These are phyloP conservation scores for Carduelis carduelis DNA, from an alignment of 2,797 vertebrate genomes.

Conservation along the genomic window DNA sequence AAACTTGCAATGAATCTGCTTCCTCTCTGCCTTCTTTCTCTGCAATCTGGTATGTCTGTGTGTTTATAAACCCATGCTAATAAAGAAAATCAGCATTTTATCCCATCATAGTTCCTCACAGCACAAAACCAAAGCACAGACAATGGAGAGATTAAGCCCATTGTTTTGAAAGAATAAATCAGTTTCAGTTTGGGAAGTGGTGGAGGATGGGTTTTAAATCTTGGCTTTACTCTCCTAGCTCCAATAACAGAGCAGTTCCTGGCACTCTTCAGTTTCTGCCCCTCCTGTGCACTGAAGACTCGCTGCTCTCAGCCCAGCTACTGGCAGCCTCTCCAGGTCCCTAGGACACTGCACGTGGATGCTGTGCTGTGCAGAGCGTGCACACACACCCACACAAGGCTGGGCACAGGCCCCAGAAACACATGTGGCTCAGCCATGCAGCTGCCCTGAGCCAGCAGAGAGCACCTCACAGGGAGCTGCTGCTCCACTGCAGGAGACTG, in stretches of 20 bases:
- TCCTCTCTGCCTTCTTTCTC: background rate
- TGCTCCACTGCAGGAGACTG: background rate
- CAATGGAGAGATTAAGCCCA: background rate
- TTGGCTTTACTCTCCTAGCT: background rate
- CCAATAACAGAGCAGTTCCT: background rate
- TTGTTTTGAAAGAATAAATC: slow-evolving; percentile 31
- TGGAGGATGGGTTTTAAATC: background rate
- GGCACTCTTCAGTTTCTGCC: background rate
- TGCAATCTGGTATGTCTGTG: background rate
- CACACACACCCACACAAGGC: background rate
- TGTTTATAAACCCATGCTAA: slow-evolving; percentile 18
- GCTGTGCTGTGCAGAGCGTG: background rate
- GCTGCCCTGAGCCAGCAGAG: background rate
- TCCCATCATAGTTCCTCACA: background rate
- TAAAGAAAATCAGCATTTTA: background rate
- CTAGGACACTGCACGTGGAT: background rate
- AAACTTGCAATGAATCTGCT: background rate
- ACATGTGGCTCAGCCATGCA: background rate
- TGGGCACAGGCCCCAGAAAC: background rate
- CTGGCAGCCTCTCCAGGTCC: background rate
- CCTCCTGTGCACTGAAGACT: background rate
- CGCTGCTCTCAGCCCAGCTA: background rate
- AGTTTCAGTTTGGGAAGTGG: background rate
- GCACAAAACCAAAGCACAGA: background rate
- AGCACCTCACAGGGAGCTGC: fast-evolving